Percentiles rank a stretch among this genome's conserved stretches.
phyloP scores from a whole-genome alignment of 2,888 invertebrate genomes.

The Gibbula magus region DNA sequence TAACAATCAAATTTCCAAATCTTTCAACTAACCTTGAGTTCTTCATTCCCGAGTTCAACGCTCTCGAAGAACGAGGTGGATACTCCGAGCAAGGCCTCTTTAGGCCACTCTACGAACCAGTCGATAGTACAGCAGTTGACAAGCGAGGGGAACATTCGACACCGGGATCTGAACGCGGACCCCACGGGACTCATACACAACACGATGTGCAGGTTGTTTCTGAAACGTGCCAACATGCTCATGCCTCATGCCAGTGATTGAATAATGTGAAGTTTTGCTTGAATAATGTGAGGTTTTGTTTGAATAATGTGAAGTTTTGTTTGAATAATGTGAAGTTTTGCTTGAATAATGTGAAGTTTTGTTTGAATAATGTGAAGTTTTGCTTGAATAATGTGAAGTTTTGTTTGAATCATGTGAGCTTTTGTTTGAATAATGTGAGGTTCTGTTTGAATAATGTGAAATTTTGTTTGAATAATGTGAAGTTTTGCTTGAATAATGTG shows the following conservation, averaged over 20 bases:
- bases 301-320: too few species aligned
- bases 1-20: not conserved
- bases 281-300: not conserved
- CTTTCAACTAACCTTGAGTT: conserved; percentile 73
- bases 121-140: conserved; percentile 76
- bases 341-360: not conserved
- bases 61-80: conserved; percentile 84
- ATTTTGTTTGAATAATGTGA: too few species aligned
- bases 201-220: conserved; percentile 89
- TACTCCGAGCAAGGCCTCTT: conserved; percentile 88
- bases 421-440: too few species aligned
- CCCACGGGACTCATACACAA: conserved; percentile 94
- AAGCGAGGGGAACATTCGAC: conserved; percentile 76
- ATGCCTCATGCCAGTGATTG: too few species aligned
- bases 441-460: too few species aligned
- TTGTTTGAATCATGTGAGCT: too few species aligned
- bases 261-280: too few species aligned
- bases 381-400: too few species aligned
- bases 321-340: not conserved
- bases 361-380: not conserved
- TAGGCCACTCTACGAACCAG: conserved; percentile 87
- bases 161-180: conserved; percentile 85
- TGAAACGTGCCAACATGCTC: conserved; percentile 42
- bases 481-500: too few species aligned
- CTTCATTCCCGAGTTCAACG: conserved; percentile 78